Conservation (phyloP, 1,140 invertebrate species). For the Anagrus nilaparvatae region DNA sequence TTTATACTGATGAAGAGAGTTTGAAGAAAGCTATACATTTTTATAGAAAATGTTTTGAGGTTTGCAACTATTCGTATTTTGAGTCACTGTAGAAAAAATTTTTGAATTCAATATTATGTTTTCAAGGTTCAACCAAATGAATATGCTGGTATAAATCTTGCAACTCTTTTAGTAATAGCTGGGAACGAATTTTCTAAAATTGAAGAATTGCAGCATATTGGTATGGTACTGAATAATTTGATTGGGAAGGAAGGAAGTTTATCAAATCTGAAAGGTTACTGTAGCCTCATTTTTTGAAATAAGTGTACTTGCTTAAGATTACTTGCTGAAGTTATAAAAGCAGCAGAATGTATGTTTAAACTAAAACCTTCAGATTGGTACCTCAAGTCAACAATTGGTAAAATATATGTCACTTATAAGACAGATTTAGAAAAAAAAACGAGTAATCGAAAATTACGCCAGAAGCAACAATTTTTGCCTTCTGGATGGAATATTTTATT, state of each 20-base stretch:
- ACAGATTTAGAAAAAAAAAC: constrained; percentile 76
- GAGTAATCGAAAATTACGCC: constrained; percentile 57
- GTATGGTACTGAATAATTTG: constrained; percentile 91
- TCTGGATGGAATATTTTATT: constrained; percentile 98
- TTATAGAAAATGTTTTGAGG: constrained; percentile 95
- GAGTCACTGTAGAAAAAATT: not conserved
- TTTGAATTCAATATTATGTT: constrained; percentile 4
- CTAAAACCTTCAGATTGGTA: constrained; percentile 98
- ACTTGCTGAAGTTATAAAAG: constrained; percentile 93
- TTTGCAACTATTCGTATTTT: constrained; percentile 13
- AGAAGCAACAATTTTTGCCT: constrained; percentile 84
- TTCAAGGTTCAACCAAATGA: constrained; percentile 88
- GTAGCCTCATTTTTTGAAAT: constrained; percentile 99
- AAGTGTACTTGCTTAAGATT: constrained; percentile 93
- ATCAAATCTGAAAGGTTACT: constrained; percentile 84
- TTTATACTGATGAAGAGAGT: constrained; percentile 80
- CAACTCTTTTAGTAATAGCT: constrained; percentile 93
- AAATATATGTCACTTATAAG: constrained; percentile 94
- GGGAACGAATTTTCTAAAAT: constrained; percentile 92
- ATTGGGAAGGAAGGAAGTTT: constrained; percentile 97
- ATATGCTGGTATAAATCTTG: constrained; percentile 98
- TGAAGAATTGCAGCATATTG: constrained; percentile 82
- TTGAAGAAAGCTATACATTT: constrained; percentile 90
- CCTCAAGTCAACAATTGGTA: constrained; percentile 95
- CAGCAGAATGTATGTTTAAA: constrained; percentile 98